Evolutionary conservation across 2,797 vertebrate genomes (phyloP).

Genomic region (Syngnathus acus): DNA sequence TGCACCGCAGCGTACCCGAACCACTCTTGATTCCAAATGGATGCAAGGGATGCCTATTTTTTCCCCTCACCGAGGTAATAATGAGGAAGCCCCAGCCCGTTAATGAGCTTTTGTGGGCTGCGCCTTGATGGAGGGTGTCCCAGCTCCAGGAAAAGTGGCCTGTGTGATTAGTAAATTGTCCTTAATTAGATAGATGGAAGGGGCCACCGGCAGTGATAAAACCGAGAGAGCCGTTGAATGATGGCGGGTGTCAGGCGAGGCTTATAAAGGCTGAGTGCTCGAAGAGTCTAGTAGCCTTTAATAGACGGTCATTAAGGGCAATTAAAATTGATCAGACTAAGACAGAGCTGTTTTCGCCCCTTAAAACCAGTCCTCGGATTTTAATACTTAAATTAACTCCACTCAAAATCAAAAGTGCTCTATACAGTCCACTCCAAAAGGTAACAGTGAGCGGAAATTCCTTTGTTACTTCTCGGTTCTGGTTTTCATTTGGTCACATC

Average conservation of each 20-base stretch:
- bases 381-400: neutral
- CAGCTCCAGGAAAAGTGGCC: slow-evolving; percentile 59
- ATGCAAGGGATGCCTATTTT: slow-evolving; percentile 46
- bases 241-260: slow-evolving; percentile 43
- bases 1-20: slow-evolving; percentile 35
- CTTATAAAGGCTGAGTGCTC: slow-evolving; percentile 46
- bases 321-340: slow-evolving; percentile 53
- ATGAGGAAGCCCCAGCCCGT: slow-evolving; percentile 19
- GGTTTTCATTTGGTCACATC: too few species aligned
- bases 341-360: slow-evolving; percentile 26
- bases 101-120: slow-evolving; percentile 72
- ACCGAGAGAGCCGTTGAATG: slow-evolving; percentile 67
- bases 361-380: neutral
- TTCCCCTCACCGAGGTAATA: slow-evolving; percentile 26
- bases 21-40: slow-evolving; percentile 49
- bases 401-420: neutral
- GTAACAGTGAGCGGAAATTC: neutral
- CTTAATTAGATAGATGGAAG: slow-evolving; percentile 80
- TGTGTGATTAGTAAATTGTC: slow-evolving; percentile 73
- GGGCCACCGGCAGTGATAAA: slow-evolving; percentile 72
- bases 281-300: slow-evolving; percentile 30
- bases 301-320: slow-evolving; percentile 49
- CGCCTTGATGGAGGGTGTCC: slow-evolving; percentile 55
- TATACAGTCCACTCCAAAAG: neutral
- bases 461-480: neutral